Conservation (phyloP, 1,140 invertebrate genomes). For the Gryllus bimaculatus region DNA sequence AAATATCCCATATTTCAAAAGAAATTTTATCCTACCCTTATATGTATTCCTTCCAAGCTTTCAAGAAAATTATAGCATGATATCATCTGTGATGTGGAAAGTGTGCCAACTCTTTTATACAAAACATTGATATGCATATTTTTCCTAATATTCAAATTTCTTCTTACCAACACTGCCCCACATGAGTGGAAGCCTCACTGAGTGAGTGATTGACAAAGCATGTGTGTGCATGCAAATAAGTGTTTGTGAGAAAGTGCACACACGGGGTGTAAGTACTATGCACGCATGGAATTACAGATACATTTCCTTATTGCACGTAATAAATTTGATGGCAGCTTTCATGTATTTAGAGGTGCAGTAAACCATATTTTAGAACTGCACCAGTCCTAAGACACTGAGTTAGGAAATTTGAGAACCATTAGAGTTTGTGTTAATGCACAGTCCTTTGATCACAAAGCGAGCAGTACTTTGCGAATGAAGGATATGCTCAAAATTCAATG, state of each 20-base stretch:
- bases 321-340: neutral
- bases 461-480: too few relatives aligned
- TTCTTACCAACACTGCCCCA: too few relatives aligned
- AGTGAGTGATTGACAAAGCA: neutral
- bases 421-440: too few relatives aligned
- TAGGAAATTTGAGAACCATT: neutral
- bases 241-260: neutral
- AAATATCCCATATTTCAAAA: neutral
- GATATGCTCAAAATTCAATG: too few relatives aligned
- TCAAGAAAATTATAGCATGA: neutral
- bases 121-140: too few relatives aligned
- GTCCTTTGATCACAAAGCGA: too few relatives aligned
- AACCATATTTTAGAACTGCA: neutral
- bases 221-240: neutral
- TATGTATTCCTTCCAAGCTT: neutral
- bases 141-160: too few relatives aligned
- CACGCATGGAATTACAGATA: neutral
- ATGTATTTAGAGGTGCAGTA: neutral
- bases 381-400: neutral
- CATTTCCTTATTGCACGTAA: neutral
- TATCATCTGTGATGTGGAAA: neutral
- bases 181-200: neutral
- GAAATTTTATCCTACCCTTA: neutral
- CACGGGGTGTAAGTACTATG: neutral
- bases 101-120: too few relatives aligned